Percentiles rank a stretch among this genome's conserved stretches.
Conservation (phyloP, 2,888 invertebrate genomes). For the Agrochola lota region DNA sequence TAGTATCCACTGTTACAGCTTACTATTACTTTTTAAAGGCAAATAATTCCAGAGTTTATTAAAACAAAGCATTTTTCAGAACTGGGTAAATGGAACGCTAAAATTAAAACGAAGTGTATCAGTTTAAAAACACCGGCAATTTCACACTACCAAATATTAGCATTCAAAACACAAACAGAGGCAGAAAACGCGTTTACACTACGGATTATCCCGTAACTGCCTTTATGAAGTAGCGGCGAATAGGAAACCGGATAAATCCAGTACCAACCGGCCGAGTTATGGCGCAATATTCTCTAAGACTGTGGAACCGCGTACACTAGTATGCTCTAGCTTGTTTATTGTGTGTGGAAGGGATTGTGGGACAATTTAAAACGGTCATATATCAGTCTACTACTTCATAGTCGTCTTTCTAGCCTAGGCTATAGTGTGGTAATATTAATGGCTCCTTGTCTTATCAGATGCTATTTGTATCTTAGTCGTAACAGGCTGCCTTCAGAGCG, state of each 20-base stretch:
- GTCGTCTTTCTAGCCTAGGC: slow-evolving; percentile 13
- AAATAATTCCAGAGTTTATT: slow-evolving; percentile 22
- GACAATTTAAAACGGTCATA: slow-evolving; percentile 48
- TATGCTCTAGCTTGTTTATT: slow-evolving; percentile 54
- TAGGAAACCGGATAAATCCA: slow-evolving; percentile 66
- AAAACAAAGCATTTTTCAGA: slow-evolving; percentile 17
- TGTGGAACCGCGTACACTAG: slow-evolving; percentile 41
- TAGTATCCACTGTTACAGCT: neutral
- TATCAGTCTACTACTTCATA: slow-evolving; percentile 36
- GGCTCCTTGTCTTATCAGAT: neutral
- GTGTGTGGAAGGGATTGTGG: slow-evolving; percentile 55
- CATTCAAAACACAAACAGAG: slow-evolving; percentile 54
- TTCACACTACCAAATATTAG: slow-evolving; percentile 52
- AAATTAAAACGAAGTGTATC: slow-evolving; percentile 12
- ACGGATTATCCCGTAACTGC: slow-evolving; percentile 68
- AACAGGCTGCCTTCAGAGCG: no score
- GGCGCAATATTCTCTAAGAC: slow-evolving; percentile 68
- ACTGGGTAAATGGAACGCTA: neutral
- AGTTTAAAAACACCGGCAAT: slow-evolving; percentile 42
- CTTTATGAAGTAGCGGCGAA: slow-evolving; percentile 68
- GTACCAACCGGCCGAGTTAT: slow-evolving; percentile 58
- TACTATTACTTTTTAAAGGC: neutral
- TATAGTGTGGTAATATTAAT: neutral
- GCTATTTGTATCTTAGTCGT: neutral
- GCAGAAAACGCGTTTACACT: slow-evolving; percentile 52